phyloP scores from a whole-genome alignment of 2,797 vertebrate genomes.

The Neopelma chrysocephalum region DNA sequence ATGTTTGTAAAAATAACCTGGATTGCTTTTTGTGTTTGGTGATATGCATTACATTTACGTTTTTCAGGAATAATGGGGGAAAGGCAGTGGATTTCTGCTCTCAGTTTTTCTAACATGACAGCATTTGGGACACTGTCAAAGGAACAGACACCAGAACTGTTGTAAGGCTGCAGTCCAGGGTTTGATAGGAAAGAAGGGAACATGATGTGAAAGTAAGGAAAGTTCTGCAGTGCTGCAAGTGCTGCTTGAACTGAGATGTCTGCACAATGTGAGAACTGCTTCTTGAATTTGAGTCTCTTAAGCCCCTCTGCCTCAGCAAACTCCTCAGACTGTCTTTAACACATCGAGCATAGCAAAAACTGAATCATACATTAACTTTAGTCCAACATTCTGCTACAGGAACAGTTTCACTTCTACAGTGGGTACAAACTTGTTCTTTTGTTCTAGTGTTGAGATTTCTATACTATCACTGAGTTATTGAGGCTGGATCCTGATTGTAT shows the following conservation, averaged over 20 bases:
- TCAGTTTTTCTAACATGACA: not conserved
- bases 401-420: not conserved
- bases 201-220: not conserved
- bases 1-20: not conserved
- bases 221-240: not conserved
- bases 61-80: not conserved
- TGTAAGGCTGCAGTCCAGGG: not conserved
- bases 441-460: not conserved
- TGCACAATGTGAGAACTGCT: not conserved
- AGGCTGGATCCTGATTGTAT: not conserved
- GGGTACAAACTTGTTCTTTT: not conserved
- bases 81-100: not conserved
- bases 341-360: not conserved
- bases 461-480: not conserved
- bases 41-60: fast-evolving
- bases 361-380: not conserved
- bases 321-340: not conserved
- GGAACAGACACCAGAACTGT: not conserved
- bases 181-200: not conserved
- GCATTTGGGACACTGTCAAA: not conserved
- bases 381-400: not conserved
- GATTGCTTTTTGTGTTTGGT: not conserved
- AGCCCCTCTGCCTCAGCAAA: not conserved
- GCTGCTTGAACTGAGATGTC: not conserved
- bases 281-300: not conserved